These are phyloP conservation scores for Lophius piscatorius DNA, from an alignment of 2,113 vertebrate genomes.

Conservation along the genomic window DNA sequence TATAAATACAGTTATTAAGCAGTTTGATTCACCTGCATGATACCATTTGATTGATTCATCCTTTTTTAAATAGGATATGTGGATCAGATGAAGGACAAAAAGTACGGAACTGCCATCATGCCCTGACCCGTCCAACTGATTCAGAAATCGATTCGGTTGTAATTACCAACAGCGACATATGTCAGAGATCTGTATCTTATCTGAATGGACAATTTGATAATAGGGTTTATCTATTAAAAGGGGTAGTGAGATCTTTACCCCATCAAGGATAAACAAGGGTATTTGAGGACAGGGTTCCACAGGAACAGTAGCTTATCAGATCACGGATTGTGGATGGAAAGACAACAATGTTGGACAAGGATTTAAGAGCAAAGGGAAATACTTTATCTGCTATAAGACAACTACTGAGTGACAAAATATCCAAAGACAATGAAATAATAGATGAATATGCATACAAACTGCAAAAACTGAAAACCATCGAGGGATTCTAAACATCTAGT, in stretches of 20 bases:
- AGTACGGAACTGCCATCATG: slow-evolving; percentile 26
- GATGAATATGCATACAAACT: too few species aligned
- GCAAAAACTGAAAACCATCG: too few species aligned
- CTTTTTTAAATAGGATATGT: background rate
- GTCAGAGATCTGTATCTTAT: slow-evolving; percentile 75
- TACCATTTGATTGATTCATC: slow-evolving; percentile 28
- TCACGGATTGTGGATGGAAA: slow-evolving; percentile 30
- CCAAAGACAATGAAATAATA: too few species aligned
- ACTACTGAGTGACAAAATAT: background rate
- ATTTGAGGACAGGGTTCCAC: slow-evolving; percentile 49
- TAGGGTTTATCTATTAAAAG: slow-evolving; percentile 70
- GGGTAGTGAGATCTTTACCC: slow-evolving; percentile 61
- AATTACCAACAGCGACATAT: slow-evolving; percentile 70
- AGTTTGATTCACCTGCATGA: slow-evolving; percentile 14
- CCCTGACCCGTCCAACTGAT: slow-evolving; percentile 35
- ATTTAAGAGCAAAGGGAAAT: background rate
- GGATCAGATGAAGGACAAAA: slow-evolving; percentile 59
- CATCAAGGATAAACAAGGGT: slow-evolving; percentile 71
- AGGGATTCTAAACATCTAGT: too few species aligned
- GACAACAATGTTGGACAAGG: slow-evolving; percentile 6
- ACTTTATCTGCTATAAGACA: background rate
- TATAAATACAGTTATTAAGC: slow-evolving; percentile 30
- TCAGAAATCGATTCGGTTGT: slow-evolving; percentile 68
- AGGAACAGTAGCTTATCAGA: slow-evolving; percentile 51
- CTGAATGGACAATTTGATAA: slow-evolving; percentile 67